Conservation (phyloP, 2,888 invertebrate genomes). For the Pristionchus japonicus region DNA sequence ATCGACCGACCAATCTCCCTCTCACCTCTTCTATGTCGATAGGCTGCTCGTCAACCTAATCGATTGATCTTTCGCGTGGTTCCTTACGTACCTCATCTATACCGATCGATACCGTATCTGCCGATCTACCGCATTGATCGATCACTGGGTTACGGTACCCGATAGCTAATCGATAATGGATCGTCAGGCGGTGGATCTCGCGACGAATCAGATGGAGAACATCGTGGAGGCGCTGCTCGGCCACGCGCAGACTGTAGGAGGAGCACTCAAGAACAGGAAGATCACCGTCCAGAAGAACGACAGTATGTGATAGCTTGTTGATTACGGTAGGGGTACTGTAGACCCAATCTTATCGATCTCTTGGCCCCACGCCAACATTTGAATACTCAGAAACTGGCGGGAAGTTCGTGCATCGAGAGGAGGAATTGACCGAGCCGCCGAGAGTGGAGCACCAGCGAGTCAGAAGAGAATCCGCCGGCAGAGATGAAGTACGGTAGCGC, state of each 20-base stretch:
- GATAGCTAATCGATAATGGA: too few relatives aligned
- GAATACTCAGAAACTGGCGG: conserved; percentile 21
- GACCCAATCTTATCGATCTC: too few relatives aligned
- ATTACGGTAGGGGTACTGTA: too few relatives aligned
- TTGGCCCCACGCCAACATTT: background rate
- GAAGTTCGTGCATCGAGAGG: background rate
- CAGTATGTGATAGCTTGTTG: background rate
- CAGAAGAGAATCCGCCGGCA: background rate
- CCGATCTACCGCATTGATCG: background rate
- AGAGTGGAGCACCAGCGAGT: background rate
- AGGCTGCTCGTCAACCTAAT: background rate
- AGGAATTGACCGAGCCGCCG: background rate
- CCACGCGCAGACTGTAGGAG: background rate
- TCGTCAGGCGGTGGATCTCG: conserved; percentile 5
- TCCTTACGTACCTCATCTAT: too few relatives aligned
- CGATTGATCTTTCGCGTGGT: too few relatives aligned
- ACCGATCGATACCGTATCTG: background rate
- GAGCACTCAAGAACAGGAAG: conserved; percentile 19
- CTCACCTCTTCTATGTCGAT: background rate
- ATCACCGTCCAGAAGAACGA: conserved; percentile 28
- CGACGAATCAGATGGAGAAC: background rate
- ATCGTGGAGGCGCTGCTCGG: conserved; percentile 2
- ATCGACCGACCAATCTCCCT: background rate
- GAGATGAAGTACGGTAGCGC: background rate
- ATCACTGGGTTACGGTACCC: background rate